Evolutionary conservation across 2,113 vertebrate species (phyloP).

Genomic region (Channa maculata): DNA sequence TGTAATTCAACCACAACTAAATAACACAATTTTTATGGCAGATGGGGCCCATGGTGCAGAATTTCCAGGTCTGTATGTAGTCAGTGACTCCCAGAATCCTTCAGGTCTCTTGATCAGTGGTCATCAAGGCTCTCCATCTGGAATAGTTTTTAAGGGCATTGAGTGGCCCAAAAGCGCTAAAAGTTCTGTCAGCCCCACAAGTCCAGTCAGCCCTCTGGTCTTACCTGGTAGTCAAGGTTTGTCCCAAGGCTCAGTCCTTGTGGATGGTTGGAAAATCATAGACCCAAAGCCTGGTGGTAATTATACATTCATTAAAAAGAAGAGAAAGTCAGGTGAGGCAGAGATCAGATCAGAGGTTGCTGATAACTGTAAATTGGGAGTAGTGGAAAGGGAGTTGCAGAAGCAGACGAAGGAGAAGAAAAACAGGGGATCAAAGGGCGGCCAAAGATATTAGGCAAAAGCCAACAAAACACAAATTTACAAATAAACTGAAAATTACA

Average conservation of each 20-base stretch:
- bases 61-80: slow-evolving; percentile 57
- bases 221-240: slow-evolving; percentile 37
- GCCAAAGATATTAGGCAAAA: no score
- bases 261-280: slow-evolving; percentile 47
- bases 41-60: slow-evolving; percentile 39
- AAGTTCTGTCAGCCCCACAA: slow-evolving; percentile 6
- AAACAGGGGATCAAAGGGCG: no score
- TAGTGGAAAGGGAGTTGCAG: no score
- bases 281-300: slow-evolving; percentile 32
- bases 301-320: slow-evolving; percentile 39
- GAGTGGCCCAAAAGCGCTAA: slow-evolving; percentile 12
- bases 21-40: slow-evolving; percentile 66
- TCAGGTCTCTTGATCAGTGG: slow-evolving; percentile 31
- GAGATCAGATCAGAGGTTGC: no score
- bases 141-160: slow-evolving; percentile 31
- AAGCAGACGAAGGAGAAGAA: no score
- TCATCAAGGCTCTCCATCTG: slow-evolving; percentile 11
- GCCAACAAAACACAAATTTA: no score
- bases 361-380: no score
- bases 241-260: slow-evolving; percentile 11
- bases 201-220: slow-evolving; percentile 16
- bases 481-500: no score
- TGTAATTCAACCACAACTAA: slow-evolving; percentile 69
- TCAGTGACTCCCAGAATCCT: slow-evolving; percentile 49
- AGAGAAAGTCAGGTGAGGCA: neutral